phyloP scores from a whole-genome alignment of 2,797 vertebrate genomes.

The Margarornis squamiger region DNA sequence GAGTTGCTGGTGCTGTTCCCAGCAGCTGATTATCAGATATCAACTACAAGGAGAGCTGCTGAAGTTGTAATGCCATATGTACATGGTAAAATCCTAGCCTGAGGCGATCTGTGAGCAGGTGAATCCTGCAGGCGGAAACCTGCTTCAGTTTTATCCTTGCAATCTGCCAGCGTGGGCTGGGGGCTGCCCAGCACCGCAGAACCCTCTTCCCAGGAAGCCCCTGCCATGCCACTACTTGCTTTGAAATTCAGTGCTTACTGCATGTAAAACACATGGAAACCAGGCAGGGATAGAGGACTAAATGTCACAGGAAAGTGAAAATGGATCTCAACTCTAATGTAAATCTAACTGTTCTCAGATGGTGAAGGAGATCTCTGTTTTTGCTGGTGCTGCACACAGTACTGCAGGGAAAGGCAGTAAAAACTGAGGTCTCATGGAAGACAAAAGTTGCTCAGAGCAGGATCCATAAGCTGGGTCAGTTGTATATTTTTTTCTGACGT shows the following conservation, averaged over 20 bases:
- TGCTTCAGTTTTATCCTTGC: background rate
- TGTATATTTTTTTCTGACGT: background rate
- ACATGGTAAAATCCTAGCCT: background rate
- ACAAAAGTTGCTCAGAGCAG: background rate
- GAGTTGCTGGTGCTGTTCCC: background rate
- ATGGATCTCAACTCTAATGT: background rate
- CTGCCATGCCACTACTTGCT: rapidly evolving
- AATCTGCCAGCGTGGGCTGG: rapidly evolving
- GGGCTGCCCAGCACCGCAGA: rapidly evolving
- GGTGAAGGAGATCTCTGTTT: background rate
- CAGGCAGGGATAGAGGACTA: background rate
- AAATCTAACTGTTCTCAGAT: background rate
- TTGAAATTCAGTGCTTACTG: background rate
- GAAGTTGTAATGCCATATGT: background rate
- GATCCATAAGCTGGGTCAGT: background rate
- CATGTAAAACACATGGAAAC: background rate
- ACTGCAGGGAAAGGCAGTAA: background rate
- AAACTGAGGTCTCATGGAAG: background rate
- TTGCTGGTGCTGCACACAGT: background rate
- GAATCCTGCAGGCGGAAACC: background rate
- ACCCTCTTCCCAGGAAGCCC: background rate
- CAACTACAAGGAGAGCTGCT: background rate
- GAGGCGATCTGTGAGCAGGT: background rate
- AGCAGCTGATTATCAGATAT: background rate
- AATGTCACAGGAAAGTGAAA: background rate